Percentiles rank a stretch among this genome's conserved stretches.
Evolutionary conservation across 2,888 invertebrate species (phyloP).

Genomic region (Amphipoea oculea): DNA sequence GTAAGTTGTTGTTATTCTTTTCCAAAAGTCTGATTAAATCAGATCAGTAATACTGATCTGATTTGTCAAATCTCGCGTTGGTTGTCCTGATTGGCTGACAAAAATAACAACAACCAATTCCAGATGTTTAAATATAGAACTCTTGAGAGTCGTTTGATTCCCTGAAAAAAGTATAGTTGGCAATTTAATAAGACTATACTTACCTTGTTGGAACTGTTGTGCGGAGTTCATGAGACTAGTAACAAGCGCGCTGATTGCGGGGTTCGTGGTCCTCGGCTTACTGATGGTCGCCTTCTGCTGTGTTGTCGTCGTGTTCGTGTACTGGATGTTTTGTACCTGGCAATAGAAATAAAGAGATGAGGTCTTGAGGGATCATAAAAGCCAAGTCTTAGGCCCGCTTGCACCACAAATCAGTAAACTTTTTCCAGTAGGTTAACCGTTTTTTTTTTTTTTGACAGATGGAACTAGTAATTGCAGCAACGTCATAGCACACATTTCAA

Average conservation of each 20-base stretch:
- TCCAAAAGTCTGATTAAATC: neutral
- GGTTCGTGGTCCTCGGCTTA: constrained; percentile 90
- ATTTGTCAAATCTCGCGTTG: neutral
- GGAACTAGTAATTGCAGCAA: too few species aligned
- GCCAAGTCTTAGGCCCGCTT: neutral
- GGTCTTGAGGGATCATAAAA: neutral
- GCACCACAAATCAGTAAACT: neutral
- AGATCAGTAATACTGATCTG: neutral
- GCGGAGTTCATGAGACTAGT: constrained; percentile 95
- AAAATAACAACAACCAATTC: neutral
- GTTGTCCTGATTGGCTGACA: neutral
- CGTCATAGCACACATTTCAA: too few species aligned
- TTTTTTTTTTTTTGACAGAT: too few species aligned
- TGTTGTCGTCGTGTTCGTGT: constrained; percentile 83
- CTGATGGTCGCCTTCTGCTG: constrained; percentile 88
- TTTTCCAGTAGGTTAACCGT: too few species aligned
- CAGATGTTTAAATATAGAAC: neutral
- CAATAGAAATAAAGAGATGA: neutral
- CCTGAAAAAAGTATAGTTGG: neutral
- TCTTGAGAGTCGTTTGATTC: neutral
- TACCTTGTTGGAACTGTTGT: constrained; percentile 94
- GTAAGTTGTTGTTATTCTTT: neutral
- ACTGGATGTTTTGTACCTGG: constrained; percentile 87
- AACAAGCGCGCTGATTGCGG: constrained; percentile 94
- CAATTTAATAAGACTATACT: constrained; percentile 28